Base-by-base conservation (phyloP, 2,888 invertebrate species). In the Spatulosminthurus flaviceps region DNA sequence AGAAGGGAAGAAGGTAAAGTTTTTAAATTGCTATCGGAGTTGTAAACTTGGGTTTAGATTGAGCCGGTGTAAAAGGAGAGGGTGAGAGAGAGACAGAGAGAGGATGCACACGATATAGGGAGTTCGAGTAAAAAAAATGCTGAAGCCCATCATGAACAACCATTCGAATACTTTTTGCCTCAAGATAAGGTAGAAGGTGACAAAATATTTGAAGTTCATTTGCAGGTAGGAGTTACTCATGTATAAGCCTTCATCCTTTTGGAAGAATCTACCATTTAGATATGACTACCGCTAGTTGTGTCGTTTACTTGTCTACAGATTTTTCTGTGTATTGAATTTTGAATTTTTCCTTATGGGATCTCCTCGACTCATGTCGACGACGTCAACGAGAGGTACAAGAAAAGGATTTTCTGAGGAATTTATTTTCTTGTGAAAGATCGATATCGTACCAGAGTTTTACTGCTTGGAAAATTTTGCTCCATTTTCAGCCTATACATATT, bases 201-300 rank as follows among this genome's bases (percentile, higher is more conserved):
- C 75, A 75, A 75, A 75, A 75, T 75, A 75, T 75, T 75, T 75
- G 61, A 64, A 75, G 66, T 61, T 34, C 61, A 66, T 64, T 75
- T 75, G 61, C 64, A 75, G 61, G 41, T 24, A 66, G 75, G 75
- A 60, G 73, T 73, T 29, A 22, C 24, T 51, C 22, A 34, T 34
- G 34, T 34, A 51, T 2, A 16, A 51, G 51, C 2, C 51, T 16
- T 34, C 9, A 4, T 9, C 9, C 9, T 34, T 34, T 7, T 9
- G 4, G 34, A 7, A 9, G 34, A 34, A 7, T 34, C 34, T 34
- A 34, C 34, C 9, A 34, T n/a, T n/a, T n/a, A n/a, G n/a, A n/a
- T n/a, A n/a, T n/a, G n/a, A n/a, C n/a, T n/a, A n/a, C n/a, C n/a
- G n/a, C 34, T 34, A 34, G 5, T 34, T 34, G 34, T 34, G 34